phyloP scores from a whole-genome alignment of 1,140 invertebrate genomes.

The Mizuhopecten yessoensis region DNA sequence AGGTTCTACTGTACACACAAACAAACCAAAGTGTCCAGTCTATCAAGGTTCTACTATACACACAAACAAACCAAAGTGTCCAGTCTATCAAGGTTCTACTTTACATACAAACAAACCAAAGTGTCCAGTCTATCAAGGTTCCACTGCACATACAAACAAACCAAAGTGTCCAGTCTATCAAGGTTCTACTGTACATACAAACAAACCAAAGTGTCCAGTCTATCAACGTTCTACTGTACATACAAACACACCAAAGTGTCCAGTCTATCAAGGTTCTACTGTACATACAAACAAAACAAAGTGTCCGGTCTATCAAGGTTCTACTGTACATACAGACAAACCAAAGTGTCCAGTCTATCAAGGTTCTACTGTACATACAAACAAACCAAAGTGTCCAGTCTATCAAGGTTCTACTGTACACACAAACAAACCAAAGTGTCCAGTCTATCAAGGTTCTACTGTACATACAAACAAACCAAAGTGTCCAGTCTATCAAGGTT shows the following conservation, averaged over 20 bases:
- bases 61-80: slow-evolving; percentile 20
- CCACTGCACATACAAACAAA: neutral
- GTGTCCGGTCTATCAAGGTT: neutral
- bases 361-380: neutral
- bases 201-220: neutral
- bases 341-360: neutral
- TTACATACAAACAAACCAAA: neutral
- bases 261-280: neutral
- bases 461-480: neutral
- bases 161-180: neutral
- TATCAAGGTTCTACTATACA: neutral
- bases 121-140: neutral
- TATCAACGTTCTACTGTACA: neutral
- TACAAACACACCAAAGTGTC: neutral
- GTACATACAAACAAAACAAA: neutral
- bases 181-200: neutral
- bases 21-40: neutral
- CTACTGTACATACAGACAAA: neutral
- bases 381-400: neutral
- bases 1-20: slow-evolving; percentile 20
- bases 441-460: neutral
- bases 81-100: neutral
- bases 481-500: neutral
- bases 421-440: too few species aligned
- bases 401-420: neutral